These are phyloP conservation scores for Corythaeola cristata DNA, from an alignment of 2,113 vertebrate genomes.

Conservation along the genomic window DNA sequence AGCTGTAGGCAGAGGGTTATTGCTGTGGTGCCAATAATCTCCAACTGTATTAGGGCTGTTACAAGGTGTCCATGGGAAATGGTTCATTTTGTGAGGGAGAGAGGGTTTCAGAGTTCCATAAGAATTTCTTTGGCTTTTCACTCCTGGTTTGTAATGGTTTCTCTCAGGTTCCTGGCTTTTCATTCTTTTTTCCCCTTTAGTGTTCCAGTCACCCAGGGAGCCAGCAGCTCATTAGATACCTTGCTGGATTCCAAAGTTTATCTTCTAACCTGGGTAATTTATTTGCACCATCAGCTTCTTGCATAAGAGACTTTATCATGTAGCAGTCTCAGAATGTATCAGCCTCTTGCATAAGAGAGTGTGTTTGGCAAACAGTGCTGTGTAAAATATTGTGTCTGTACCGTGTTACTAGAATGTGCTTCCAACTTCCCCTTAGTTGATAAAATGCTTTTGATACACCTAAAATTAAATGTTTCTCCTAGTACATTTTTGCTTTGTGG, in stretches of 20 bases:
- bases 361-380: accelerated
- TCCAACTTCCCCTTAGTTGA: neutral
- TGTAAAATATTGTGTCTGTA: neutral
- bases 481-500: neutral
- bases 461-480: neutral
- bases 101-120: neutral
- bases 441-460: neutral
- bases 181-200: neutral
- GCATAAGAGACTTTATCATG: neutral
- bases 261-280: neutral
- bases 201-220: neutral
- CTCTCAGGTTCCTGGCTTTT: neutral
- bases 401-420: neutral
- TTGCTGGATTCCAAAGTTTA: neutral
- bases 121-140: neutral
- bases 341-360: neutral
- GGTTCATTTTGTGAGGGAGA: neutral
- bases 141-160: neutral
- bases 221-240: neutral
- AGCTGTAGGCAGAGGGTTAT: neutral
- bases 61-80: neutral
- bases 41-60: neutral
- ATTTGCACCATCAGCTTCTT: neutral
- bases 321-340: neutral
- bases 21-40: neutral